Base-by-base conservation (phyloP, 2,113 vertebrate genomes). In the Plotosus lineatus region DNA sequence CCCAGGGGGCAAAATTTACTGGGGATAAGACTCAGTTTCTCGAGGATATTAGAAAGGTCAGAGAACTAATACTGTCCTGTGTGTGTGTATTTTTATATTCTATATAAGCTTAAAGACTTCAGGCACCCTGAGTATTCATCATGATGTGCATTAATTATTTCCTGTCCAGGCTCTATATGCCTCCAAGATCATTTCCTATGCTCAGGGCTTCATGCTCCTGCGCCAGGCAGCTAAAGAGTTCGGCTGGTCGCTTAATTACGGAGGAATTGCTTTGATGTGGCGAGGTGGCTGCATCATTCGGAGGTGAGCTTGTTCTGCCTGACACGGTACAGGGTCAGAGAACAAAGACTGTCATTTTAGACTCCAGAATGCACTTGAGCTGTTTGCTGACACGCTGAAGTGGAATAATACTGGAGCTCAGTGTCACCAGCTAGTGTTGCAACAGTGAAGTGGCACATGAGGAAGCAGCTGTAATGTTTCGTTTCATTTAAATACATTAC, bases 111-210 rank as follows among this genome's bases (percentile, higher is more conserved):
- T 51, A 51, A 73, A 33, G 17, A 36, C 28, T 21, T 51, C 14
- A 71, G 68, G 10, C 42, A 4, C 7, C 48, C 69, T 72, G 28
- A n/a, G 23, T 0, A 5, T 50, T 51, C 28, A 51, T 50, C 19
- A 51, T 73, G 36, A 50, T 48, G 12, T 71, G 15, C 15, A 21
- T 9, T 19, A 72, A 51, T 73, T 46, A 55, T 56, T 55, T 82
- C 36, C 72, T n/a, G 65, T 46, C 26, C 83, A 99, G 98, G 98
- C 97, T 42, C 94, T 99, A 11, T 99, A 99, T 1, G 98, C 96
- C 4, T 99, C 98, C 87, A 99, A 99, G 92, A 98, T 99, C 74
- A 98, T 99, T 88, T 99, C 98, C 0, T 99, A 99, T 0, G 90
- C 98, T 0, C 98, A 99, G 90, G 98, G 98, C 83, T 99, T 99